Conservation (phyloP, 92 coral and sea anemone genomes). For the Umimayanthus kanabou region DNA sequence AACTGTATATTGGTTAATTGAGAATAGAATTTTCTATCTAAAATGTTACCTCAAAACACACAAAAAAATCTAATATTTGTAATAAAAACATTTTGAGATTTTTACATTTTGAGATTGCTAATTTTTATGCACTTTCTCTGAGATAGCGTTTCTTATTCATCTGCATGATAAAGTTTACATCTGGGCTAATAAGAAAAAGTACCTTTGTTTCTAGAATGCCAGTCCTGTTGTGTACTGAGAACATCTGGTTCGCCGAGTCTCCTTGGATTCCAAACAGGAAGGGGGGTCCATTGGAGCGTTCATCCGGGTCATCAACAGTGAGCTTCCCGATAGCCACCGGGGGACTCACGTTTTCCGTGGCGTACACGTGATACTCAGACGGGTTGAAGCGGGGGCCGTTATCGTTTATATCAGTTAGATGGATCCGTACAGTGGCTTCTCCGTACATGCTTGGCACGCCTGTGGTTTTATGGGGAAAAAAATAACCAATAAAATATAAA, state of each 20-base stretch:
- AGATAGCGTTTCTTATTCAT: too few relatives aligned
- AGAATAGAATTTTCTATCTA: too few relatives aligned
- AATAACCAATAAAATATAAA: not conserved
- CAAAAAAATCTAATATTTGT: too few relatives aligned
- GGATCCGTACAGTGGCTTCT: constrained; percentile 72
- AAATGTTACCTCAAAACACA: too few relatives aligned
- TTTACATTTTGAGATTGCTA: too few relatives aligned
- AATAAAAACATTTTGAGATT: too few relatives aligned
- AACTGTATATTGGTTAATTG: too few relatives aligned
- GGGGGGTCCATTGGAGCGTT: constrained; percentile 80
- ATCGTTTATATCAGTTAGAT: constrained; percentile 84
- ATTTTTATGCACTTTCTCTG: too few relatives aligned
- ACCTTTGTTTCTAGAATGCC: constrained; percentile 38
- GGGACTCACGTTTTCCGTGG: constrained; percentile 74
- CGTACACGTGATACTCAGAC: constrained; percentile 55
- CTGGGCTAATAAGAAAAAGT: not conserved
- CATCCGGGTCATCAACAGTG: constrained; percentile 85
- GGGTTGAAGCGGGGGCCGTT: constrained; percentile 85
- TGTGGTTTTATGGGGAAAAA: not conserved
- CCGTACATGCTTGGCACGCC: constrained; percentile 61
- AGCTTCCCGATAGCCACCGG: constrained; percentile 66
- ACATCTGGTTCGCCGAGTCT: not conserved
- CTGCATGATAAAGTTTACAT: too few relatives aligned
- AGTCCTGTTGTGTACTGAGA: constrained; percentile 35
- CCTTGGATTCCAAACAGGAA: constrained; percentile 69